These are phyloP conservation scores for Cosmia pyralina DNA, from an alignment of 2,888 invertebrate species.

Conservation along the genomic window DNA sequence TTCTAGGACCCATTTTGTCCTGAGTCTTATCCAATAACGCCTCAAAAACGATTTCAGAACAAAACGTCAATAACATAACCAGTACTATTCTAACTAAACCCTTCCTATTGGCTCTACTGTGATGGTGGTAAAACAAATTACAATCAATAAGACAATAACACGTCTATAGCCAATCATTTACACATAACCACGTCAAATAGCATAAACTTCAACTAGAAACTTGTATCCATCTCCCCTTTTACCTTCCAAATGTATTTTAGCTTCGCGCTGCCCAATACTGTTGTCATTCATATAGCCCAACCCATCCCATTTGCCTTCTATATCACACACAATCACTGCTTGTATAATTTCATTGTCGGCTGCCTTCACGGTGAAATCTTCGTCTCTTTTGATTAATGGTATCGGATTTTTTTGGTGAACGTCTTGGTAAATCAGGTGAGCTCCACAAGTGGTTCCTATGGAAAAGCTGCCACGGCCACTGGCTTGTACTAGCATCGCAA, in stretches of 20 bases:
- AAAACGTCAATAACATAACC: no score
- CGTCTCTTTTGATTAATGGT: constrained; percentile 56
- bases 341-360: constrained; percentile 56
- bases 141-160: constrained; percentile 13
- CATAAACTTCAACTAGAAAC: constrained; percentile 69
- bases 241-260: constrained; percentile 66
- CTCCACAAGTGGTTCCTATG: constrained; percentile 36
- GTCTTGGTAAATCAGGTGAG: constrained; percentile 60
- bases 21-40: no score
- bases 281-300: constrained; percentile 62
- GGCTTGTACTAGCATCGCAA: constrained; percentile 11
- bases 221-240: constrained; percentile 65
- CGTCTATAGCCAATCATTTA: neutral
- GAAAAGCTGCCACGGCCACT: constrained; percentile 21
- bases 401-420: constrained; percentile 59
- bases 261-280: constrained; percentile 62
- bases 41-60: no score
- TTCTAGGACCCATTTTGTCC: no score
- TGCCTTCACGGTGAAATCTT: constrained; percentile 53
- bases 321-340: constrained; percentile 63
- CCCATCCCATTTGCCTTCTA: constrained; percentile 58
- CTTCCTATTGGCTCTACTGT: no score
- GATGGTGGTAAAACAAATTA: neutral
- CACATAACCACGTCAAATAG: constrained; percentile 20
- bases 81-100: no score